Base-by-base conservation (phyloP, 1,140 invertebrate genomes). In the Drosophila arizonae region DNA sequence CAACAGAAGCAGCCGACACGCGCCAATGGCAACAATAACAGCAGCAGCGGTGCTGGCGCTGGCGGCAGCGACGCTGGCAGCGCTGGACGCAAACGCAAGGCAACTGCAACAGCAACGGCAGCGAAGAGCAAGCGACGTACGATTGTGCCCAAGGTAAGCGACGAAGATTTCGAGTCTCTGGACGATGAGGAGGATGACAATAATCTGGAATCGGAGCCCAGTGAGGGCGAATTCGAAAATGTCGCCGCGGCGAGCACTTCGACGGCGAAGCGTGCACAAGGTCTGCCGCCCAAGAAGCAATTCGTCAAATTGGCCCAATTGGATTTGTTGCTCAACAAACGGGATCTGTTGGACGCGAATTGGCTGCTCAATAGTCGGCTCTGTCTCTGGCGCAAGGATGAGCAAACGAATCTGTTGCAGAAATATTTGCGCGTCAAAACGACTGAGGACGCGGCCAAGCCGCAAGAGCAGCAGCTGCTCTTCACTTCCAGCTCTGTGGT, bases 401-500 rank as follows among this genome's bases (percentile, higher is more conserved):
- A 80, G 26, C 72, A 87, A 24, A 90, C 84, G 30, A 90, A 85
- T 61, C 72, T 91, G 3, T 61, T 91, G 51, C 90, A 91, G 13
- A 91, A 91, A 66, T 91, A 91, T 72, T 68, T 91, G 15, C 64
- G 90, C 2, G 78, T 91, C 0, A 91, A 90, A 51, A 82, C 90
- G 0, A 45, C 63, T 4, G 54, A 45, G 46, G 72, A 72, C 33
- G 45, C 51, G n/a, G 67, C 56, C 30, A 56, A 55, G 1, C 43
- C 79, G 1, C 54, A 56, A 3, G 84, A 85, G 24, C 81, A 90
- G 10, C 77, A 90, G 46, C 73, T 90, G 45, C 55, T 91, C 0
- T 91, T 91, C 33, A 91, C 90, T 1, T 91, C 90, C 43, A 91
- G 85, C 39, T 91, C 90, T 1, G 90, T 91, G 82, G 90, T 91